Percentiles rank a stretch among this genome's conserved stretches.
Conservation (phyloP, 2,888 invertebrate species). For the Cyrtodaria siliqua region DNA sequence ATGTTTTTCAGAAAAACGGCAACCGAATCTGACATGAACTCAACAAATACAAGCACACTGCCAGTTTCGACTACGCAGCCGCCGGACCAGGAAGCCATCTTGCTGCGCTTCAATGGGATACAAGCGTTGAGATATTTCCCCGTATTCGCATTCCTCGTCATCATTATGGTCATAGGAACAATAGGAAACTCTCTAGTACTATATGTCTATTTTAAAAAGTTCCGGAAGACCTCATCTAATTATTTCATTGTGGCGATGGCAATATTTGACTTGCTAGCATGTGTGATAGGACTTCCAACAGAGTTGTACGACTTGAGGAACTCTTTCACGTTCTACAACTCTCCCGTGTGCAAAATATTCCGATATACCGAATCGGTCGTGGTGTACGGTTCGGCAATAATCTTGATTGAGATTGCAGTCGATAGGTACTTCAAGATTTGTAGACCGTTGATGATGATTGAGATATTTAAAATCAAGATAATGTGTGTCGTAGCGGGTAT, state of each 20-base stretch:
- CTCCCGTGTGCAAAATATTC: constrained; percentile 74
- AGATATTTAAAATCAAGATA: constrained; percentile 71
- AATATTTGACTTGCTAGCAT: constrained; percentile 78
- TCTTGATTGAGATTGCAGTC: constrained; percentile 78
- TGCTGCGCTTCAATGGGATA: constrained; percentile 66
- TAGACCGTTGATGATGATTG: constrained; percentile 72
- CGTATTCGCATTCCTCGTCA: constrained; percentile 72
- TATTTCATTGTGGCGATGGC: constrained; percentile 81
- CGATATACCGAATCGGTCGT: constrained; percentile 73
- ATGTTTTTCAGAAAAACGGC: no score
- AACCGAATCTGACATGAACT: no score
- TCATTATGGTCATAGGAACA: constrained; percentile 73
- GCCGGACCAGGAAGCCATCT: constrained; percentile 26
- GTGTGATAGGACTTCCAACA: constrained; percentile 76
- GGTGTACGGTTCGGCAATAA: constrained; percentile 76
- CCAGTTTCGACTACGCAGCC: no score
- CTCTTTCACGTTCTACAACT: constrained; percentile 76
- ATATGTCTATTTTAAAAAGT: constrained; percentile 74
- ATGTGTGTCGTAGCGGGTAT: constrained; percentile 72
- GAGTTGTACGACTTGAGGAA: constrained; percentile 76
- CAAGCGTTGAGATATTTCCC: constrained; percentile 74
- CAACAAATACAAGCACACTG: no score
- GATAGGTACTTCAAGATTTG: constrained; percentile 82
- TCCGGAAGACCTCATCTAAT: constrained; percentile 77
- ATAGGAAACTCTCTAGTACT: constrained; percentile 76